Percentiles rank a stretch among this genome's conserved stretches.
Evolutionary conservation across 2,113 vertebrate species (phyloP).

Genomic region (Atractosteus spatula): DNA sequence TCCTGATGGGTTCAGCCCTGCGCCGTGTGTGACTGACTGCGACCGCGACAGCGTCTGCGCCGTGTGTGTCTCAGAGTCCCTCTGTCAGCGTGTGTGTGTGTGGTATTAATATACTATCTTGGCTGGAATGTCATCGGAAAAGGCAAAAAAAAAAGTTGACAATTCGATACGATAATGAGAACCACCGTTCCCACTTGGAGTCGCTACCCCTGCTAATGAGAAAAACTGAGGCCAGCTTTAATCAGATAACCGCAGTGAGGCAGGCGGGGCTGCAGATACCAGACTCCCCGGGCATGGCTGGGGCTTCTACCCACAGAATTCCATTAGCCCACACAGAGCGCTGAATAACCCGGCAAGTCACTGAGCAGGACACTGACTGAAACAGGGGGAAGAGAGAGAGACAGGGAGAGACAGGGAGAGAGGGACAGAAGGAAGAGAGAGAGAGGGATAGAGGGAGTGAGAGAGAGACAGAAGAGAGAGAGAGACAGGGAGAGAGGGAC

Average conservation of each 20-base stretch:
- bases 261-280: no score
- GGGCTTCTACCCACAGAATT: no score
- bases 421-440: not conserved
- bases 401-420: not conserved
- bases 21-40: not conserved
- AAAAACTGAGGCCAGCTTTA: not conserved
- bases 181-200: slow-evolving; percentile 5
- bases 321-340: no score
- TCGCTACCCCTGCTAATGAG: not conserved
- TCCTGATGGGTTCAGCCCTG: not conserved
- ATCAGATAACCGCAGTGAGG: not conserved
- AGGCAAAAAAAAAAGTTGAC: not conserved
- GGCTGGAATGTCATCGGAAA: not conserved
- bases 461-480: no score
- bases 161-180: not conserved
- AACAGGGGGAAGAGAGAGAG: no score
- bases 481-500: no score
- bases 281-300: no score
- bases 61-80: not conserved
- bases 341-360: no score
- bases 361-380: no score
- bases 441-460: no score
- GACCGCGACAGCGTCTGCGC: no score
- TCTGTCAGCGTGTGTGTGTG: not conserved
- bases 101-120: not conserved